These are phyloP conservation scores for Sciurus carolinensis DNA, from an alignment of 2,797 vertebrate genomes.

Conservation along the genomic window DNA sequence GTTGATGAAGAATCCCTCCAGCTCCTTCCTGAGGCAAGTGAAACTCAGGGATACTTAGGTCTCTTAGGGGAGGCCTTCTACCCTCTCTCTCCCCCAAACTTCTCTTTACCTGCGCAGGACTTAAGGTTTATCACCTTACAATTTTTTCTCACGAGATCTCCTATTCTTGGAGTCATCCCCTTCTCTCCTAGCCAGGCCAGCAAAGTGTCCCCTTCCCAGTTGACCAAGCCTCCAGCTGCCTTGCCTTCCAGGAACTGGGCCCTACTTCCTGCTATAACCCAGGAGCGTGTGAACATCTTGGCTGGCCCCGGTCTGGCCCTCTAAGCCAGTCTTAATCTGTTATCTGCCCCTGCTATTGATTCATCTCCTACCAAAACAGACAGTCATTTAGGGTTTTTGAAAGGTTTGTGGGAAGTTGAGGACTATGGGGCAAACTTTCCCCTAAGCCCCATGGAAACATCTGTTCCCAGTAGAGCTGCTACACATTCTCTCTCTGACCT, in stretches of 20 bases:
- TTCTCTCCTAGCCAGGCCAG: neutral
- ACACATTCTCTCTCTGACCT: neutral
- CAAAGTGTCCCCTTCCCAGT: neutral
- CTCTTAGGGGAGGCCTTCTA: neutral
- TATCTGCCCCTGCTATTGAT: too few relatives aligned
- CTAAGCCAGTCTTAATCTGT: neutral
- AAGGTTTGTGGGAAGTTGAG: neutral
- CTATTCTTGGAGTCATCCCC: neutral
- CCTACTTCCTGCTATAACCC: neutral
- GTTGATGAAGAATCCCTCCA: neutral
- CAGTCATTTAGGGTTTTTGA: neutral
- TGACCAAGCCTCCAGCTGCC: neutral
- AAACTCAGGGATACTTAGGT: neutral
- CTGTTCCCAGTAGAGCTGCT: neutral
- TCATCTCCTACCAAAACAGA: neutral
- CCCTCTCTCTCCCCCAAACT: neutral
- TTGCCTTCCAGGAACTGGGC: neutral
- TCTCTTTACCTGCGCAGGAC: neutral
- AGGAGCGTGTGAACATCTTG: neutral
- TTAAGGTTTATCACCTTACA: neutral
- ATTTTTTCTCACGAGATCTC: too few relatives aligned
- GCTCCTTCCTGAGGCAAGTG: neutral
- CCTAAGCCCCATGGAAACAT: neutral
- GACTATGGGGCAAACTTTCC: neutral
- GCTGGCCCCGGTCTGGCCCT: neutral